Conservation (phyloP, 1,140 invertebrate species). For the Drosophila truncata region DNA sequence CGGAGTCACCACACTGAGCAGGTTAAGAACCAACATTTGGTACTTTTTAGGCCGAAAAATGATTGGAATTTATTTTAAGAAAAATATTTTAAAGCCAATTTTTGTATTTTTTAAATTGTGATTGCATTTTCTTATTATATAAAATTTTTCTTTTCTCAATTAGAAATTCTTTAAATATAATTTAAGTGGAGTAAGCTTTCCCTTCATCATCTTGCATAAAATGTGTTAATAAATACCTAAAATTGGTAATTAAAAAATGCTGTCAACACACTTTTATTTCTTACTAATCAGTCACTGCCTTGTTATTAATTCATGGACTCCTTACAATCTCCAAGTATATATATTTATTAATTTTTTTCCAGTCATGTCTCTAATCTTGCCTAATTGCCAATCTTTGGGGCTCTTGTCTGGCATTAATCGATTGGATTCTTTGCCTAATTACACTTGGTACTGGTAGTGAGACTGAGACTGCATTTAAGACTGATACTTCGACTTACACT, state of each 20-base stretch:
- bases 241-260: neutral
- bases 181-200: too few species aligned
- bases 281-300: neutral
- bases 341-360: neutral
- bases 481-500: neutral
- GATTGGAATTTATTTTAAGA: too few species aligned
- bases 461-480: neutral
- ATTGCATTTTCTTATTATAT: neutral
- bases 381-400: slow-evolving; percentile 12
- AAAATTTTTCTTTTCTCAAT: too few species aligned
- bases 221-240: neutral
- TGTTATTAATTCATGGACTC: neutral
- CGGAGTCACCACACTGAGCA: slow-evolving; percentile 19
- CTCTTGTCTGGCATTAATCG: slow-evolving; percentile 18
- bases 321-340: neutral
- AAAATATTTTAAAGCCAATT: too few species aligned
- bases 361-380: slow-evolving; percentile 12
- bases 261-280: neutral
- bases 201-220: neutral
- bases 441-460: slow-evolving; percentile 7
- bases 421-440: slow-evolving; percentile 44
- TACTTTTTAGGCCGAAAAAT: neutral
- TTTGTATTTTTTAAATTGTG: fast-evolving
- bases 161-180: too few species aligned
- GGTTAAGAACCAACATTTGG: neutral